Evolutionary conservation across 2,113 vertebrate genomes (phyloP).

Genomic region (Sylvia atricapilla): DNA sequence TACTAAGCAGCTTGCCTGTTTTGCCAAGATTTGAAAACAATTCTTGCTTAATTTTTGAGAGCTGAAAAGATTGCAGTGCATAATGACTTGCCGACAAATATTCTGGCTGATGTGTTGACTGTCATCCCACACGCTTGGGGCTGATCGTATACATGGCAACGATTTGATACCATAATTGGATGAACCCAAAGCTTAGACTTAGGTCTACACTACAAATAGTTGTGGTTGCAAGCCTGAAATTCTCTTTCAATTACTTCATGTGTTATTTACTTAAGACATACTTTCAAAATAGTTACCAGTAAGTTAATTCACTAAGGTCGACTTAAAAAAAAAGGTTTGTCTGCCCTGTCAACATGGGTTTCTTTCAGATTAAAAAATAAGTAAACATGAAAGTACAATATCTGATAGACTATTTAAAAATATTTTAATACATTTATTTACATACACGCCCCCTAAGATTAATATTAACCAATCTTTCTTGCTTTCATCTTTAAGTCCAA

Average conservation of each 20-base stretch:
- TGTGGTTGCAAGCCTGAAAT: constrained; percentile 45
- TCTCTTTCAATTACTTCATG: constrained; percentile 8
- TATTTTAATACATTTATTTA: background rate
- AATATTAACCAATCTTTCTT: background rate
- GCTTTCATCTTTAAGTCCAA: background rate
- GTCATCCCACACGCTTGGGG: background rate
- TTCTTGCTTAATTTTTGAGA: background rate
- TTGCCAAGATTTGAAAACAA: constrained; percentile 17
- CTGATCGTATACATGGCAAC: background rate
- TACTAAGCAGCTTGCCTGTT: background rate
- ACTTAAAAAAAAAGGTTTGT: background rate
- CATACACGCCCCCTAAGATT: background rate
- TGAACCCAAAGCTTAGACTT: background rate
- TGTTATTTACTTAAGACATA: constrained; percentile 39
- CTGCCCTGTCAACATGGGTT: fast-evolving
- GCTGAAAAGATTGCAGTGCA: background rate
- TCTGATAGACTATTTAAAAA: background rate
- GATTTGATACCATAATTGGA: background rate
- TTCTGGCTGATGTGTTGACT: background rate
- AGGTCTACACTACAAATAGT: background rate
- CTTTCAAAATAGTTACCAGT: constrained; percentile 4
- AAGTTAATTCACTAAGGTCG: background rate
- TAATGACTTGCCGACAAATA: background rate
- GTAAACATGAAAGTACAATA: background rate
- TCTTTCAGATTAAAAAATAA: background rate